Conservation (phyloP, 1,140 invertebrate species). For the Hypothenemus hampei region DNA sequence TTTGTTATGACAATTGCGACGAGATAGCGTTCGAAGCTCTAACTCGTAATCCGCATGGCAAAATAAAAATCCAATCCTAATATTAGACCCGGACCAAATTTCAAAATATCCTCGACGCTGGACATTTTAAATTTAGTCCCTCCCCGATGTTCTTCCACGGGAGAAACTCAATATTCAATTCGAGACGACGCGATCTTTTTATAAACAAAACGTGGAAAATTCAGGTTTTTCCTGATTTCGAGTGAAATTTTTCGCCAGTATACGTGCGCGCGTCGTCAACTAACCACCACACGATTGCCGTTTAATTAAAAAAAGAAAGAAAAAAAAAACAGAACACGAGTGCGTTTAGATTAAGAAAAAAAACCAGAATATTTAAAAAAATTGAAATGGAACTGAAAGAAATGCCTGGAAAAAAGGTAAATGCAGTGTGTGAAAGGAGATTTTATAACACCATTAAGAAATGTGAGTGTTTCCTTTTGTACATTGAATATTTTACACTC, state of each 20-base stretch:
- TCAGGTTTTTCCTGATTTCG: neutral
- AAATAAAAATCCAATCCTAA: conserved; percentile 13
- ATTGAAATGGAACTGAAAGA: conserved; percentile 8
- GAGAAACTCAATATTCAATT: conserved; percentile 2
- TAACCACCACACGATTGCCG: too few relatives aligned
- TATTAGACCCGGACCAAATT: conserved; percentile 9
- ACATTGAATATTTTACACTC: too few relatives aligned
- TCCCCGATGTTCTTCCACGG: conserved; percentile 1
- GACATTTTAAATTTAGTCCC: conserved; percentile 23
- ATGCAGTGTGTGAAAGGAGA: conserved; percentile 2
- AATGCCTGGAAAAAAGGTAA: conserved; percentile 16
- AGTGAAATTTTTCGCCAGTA: too few relatives aligned
- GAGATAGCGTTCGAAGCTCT: too few relatives aligned
- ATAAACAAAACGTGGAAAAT: too few relatives aligned
- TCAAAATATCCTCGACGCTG: conserved; percentile 11
- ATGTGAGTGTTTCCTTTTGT: conserved; percentile 4
- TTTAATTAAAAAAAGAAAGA: too few relatives aligned
- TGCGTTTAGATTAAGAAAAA: too few relatives aligned
- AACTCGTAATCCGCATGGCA: too few relatives aligned
- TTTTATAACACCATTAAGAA: conserved; percentile 9
- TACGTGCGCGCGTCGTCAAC: too few relatives aligned
- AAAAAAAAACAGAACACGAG: too few relatives aligned
- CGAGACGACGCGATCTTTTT: too few relatives aligned
- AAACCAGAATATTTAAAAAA: neutral
- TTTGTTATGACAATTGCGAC: too few relatives aligned